Percentiles rank a stretch among this genome's conserved stretches.
Conservation (phyloP, 2,113 vertebrate species). For the Burhinus oedicnemus region DNA sequence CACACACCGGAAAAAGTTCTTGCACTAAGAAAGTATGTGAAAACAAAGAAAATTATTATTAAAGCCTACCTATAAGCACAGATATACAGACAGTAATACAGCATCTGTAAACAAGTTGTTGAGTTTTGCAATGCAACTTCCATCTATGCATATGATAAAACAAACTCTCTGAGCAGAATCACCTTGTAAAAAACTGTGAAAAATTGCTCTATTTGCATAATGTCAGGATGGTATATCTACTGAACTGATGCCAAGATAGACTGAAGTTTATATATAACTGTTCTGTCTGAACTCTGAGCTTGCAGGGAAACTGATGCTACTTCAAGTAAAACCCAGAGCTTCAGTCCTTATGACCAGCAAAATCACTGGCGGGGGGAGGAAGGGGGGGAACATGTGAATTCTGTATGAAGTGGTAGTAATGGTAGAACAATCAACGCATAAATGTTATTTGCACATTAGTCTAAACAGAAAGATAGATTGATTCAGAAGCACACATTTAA, state of each 20-base stretch:
- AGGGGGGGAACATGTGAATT: accelerated
- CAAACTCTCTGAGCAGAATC: not conserved
- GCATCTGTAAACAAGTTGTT: not conserved
- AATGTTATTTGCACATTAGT: not conserved
- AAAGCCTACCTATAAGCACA: not conserved
- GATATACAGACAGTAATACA: not conserved
- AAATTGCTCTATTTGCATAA: not conserved
- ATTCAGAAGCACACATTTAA: not conserved
- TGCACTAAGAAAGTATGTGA: not conserved
- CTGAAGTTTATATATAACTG: not conserved
- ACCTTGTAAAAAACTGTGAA: not conserved
- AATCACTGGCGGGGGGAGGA: accelerated
- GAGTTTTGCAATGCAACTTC: not conserved
- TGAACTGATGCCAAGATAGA: not conserved
- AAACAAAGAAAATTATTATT: not conserved
- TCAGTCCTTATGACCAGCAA: not conserved
- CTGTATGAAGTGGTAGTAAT: not conserved
- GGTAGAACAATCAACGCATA: not conserved
- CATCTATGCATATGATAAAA: accelerated
- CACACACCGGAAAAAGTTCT: not conserved
- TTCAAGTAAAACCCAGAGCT: not conserved
- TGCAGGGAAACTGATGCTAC: not conserved
- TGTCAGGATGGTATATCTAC: not conserved
- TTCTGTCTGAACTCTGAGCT: not conserved
- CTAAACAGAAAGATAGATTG: not conserved